These are phyloP conservation scores for Percina caprodes DNA, from an alignment of 2,113 vertebrate genomes.

Conservation along the genomic window DNA sequence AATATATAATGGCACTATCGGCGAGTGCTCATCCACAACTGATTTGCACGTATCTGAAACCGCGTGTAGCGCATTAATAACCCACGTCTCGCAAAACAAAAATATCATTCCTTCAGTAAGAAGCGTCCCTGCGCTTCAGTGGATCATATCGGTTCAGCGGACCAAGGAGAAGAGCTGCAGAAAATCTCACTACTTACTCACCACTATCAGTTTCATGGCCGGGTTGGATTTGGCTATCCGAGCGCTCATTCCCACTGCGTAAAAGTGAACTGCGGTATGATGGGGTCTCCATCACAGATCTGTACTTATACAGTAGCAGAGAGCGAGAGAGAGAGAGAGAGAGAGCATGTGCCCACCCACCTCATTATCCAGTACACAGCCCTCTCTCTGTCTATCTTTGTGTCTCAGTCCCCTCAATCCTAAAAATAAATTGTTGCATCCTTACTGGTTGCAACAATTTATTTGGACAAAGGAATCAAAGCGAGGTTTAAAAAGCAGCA, in stretches of 20 bases:
- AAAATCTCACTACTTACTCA: conserved; percentile 68
- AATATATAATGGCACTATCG: background rate
- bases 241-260: conserved; percentile 75
- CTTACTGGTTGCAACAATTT: conserved; percentile 1
- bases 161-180: background rate
- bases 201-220: conserved; percentile 84
- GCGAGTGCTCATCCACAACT: background rate
- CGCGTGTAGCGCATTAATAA: background rate
- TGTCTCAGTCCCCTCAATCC: conserved; percentile 18
- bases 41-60: background rate
- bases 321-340: conserved; percentile 30
- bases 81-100: background rate
- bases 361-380: conserved; percentile 20
- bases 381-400: conserved; percentile 23
- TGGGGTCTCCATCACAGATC: conserved; percentile 76
- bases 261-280: conserved; percentile 71
- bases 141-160: background rate
- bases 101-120: background rate
- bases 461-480: background rate
- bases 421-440: conserved; percentile 62
- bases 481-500: background rate
- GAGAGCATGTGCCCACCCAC: conserved; percentile 58
- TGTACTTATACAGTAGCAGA: conserved; percentile 75
- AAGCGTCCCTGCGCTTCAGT: background rate
- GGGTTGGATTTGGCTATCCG: conserved; percentile 78